phyloP scores from a whole-genome alignment of 30 jellyfish, hydroid and myxozoan species.

The Aurelia aurita complex sp. Pacific region DNA sequence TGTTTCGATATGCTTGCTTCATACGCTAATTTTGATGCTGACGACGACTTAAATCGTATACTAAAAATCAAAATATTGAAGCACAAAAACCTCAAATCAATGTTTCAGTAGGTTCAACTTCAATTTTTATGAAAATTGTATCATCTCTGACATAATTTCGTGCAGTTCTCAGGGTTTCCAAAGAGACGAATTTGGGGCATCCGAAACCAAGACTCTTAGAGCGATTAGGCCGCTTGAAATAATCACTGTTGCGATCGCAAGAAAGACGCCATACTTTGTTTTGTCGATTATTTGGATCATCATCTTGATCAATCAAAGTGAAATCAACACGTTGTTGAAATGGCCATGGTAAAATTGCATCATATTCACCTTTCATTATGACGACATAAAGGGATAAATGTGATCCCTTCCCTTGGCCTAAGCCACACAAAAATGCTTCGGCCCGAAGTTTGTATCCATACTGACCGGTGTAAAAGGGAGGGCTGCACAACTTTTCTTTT shows the following conservation, averaged over 20 bases:
- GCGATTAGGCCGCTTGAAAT: constrained; percentile 90
- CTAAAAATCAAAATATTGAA: no score
- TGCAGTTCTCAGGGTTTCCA: constrained; percentile 87
- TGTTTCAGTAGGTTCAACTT: constrained; percentile 94
- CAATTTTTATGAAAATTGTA: constrained; percentile 83
- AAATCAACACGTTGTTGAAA: constrained; percentile 94
- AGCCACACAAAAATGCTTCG: constrained; percentile 95
- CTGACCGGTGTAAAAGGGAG: constrained; percentile 98
- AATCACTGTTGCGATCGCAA: constrained; percentile 94
- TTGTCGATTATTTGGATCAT: constrained; percentile 80
- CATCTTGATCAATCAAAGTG: constrained; percentile 92
- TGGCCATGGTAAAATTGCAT: constrained; percentile 99
- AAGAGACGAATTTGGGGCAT: constrained; percentile 95
- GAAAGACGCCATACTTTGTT: constrained; percentile 95
- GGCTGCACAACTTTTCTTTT: constrained; percentile 94
- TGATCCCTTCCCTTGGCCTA: constrained; percentile 98
- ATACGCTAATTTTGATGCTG: no score
- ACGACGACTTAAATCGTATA: no score
- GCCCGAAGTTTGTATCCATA: constrained; percentile 96
- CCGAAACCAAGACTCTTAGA: constrained; percentile 98
- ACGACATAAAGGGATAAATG: constrained; percentile 94
- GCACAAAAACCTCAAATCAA: constrained; percentile 10
- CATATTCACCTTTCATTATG: constrained; percentile 97
- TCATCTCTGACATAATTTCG: constrained; percentile 91
- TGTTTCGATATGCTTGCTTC: not conserved